These are phyloP conservation scores for Corydoras maculifer DNA, from an alignment of 2,113 vertebrate genomes.

Conservation along the genomic window DNA sequence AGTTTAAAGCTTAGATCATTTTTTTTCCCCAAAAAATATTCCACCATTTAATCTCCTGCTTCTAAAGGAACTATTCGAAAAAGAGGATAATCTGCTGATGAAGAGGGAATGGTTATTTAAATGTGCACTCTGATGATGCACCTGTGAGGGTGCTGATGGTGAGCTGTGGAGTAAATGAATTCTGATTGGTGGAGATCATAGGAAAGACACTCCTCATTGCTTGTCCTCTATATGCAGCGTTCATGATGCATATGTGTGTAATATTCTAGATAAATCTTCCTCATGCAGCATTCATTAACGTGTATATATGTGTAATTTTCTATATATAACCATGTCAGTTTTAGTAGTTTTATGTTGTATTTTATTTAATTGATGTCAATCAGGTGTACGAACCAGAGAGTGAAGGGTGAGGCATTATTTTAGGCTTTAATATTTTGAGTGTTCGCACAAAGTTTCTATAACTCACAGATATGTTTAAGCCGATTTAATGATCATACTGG, in stretches of 20 bases:
- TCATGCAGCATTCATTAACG: too few species aligned
- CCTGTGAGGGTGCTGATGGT: background rate
- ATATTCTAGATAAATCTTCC: background rate
- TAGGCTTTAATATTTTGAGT: background rate
- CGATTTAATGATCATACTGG: constrained; percentile 2
- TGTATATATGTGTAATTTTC: too few species aligned
- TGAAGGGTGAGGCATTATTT: background rate
- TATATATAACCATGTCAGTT: background rate
- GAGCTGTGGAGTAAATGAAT: constrained; percentile 13
- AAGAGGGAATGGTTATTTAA: background rate
- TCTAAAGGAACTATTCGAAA: background rate
- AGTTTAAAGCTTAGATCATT: background rate
- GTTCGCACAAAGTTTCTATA: constrained; percentile 9
- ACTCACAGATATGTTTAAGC: background rate
- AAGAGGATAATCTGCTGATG: background rate
- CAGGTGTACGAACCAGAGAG: background rate
- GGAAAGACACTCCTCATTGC: background rate
- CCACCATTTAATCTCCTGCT: background rate
- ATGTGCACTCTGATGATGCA: background rate
- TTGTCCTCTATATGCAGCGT: background rate
- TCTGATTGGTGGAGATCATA: background rate
- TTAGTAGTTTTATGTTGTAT: background rate
- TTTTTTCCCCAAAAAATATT: background rate
- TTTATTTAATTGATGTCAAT: background rate
- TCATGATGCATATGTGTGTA: too few species aligned